These are phyloP conservation scores for Panzeria rudis DNA, from an alignment of 2,888 invertebrate species.

Conservation along the genomic window DNA sequence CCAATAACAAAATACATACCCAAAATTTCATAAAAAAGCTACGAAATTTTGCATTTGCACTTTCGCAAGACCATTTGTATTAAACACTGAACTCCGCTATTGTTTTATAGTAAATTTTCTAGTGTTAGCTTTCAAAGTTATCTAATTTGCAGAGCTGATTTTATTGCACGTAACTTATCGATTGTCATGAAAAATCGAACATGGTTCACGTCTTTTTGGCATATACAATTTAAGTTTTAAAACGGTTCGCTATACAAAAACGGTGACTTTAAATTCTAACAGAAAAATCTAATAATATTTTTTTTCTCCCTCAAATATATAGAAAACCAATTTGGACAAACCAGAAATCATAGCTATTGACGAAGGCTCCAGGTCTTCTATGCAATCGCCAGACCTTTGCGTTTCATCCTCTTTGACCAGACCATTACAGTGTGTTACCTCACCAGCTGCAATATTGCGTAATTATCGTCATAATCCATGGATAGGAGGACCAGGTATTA, in stretches of 20 bases:
- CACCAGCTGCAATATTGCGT: slow-evolving; percentile 77
- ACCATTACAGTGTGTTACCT: slow-evolving; percentile 76
- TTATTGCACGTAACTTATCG: no score
- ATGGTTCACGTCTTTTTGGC: no score
- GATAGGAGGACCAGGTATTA: slow-evolving; percentile 79
- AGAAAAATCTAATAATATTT: slow-evolving; percentile 34
- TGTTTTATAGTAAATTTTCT: no score
- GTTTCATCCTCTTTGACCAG: slow-evolving; percentile 60
- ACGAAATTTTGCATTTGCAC: no score
- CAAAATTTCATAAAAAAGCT: no score
- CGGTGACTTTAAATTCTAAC: not conserved
- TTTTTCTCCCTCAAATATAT: slow-evolving; percentile 38
- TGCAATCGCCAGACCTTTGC: slow-evolving; percentile 58
- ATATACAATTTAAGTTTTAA: not conserved
- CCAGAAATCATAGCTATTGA: slow-evolving; percentile 76
- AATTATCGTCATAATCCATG: slow-evolving; percentile 81
- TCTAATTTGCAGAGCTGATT: no score
- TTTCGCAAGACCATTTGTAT: no score
- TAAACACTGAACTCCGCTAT: no score
- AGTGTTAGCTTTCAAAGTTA: no score
- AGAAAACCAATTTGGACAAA: slow-evolving; percentile 67
- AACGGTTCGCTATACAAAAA: slow-evolving; percentile 39
- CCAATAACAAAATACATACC: no score
- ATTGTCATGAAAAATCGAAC: no score
- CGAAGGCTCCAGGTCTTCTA: slow-evolving; percentile 62